A percentile compares a stretch with the other conserved stretches of the same genome.
These are phyloP conservation scores for Ctenodactylus gundi DNA, from an alignment of 2,113 vertebrate species.

Conservation along the genomic window DNA sequence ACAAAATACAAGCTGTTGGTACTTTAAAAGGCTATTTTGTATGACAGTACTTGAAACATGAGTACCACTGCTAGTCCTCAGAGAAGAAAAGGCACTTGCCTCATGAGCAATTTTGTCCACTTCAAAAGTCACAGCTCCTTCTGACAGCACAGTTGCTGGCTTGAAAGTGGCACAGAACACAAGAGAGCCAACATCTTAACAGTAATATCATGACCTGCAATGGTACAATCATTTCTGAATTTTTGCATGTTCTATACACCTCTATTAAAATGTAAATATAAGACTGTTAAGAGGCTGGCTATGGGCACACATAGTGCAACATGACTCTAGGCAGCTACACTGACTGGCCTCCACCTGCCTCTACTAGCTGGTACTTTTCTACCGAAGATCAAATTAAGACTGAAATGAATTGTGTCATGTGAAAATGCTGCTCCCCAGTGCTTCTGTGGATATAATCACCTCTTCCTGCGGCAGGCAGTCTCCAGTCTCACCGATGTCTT, in stretches of 20 bases:
- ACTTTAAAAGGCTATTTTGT: conserved; percentile 69
- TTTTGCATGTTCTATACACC: background rate
- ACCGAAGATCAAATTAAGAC: conserved; percentile 12
- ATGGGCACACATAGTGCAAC: background rate
- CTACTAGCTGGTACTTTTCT: conserved; percentile 19
- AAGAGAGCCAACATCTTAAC: conserved; percentile 68
- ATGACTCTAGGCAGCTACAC: background rate
- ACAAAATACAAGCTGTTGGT: conserved; percentile 70
- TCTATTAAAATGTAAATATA: background rate
- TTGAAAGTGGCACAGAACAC: conserved; percentile 54
- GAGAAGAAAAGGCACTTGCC: conserved; percentile 79
- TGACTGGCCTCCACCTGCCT: background rate
- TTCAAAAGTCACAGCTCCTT: conserved; percentile 57
- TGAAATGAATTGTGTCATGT: conserved; percentile 23
- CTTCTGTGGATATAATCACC: conserved; percentile 34
- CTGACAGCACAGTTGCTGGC: conserved; percentile 42
- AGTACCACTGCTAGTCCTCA: conserved; percentile 64
- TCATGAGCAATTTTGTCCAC: conserved; percentile 44
- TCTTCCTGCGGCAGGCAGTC: background rate
- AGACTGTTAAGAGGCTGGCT: conserved; percentile 22
- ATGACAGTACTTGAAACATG: conserved; percentile 70
- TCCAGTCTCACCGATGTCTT: conserved; percentile 24
- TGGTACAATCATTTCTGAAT: background rate
- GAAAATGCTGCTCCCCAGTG: conserved; percentile 36
- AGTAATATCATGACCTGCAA: conserved; percentile 70